Evolutionary conservation across 1,140 invertebrate genomes (phyloP), one percentile per base, ranked within the genome.

Genomic region (Tachypleus tridentatus): DNA sequence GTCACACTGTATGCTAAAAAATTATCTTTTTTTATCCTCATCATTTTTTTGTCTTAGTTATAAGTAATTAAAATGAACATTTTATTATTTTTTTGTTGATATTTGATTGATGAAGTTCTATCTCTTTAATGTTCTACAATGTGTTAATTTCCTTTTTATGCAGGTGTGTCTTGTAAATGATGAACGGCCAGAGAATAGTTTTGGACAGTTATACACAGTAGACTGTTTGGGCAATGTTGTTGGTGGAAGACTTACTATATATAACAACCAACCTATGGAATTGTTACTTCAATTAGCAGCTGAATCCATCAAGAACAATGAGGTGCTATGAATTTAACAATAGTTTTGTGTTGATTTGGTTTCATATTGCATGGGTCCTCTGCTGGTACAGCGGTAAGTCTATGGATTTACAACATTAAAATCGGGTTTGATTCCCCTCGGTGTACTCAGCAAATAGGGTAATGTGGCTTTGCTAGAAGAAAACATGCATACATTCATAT

Each of bases 241-340:
- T 10, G 88, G 85, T 49, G 91, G 89, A 0, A 76, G 83, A 5
- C 78, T 74, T 49, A 87, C 86, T 4, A 81, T 89, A 0, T 94
- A 94, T 76, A 93, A 93, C 70, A 95, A 95, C 78, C 90, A 93
- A 74, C 85, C 87, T 4, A 82, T 87, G 4, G 87, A 90, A 57
- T 74, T 85, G 3, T 77, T 94, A 1, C 83, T 91, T 72, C 82
- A 87, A 72, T 78, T 85, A 4, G 84, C 86, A 2, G 85, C 84
- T 8, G 84, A 87, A 65, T 89, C 87, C 52, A 87, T 95, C 57
- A 84, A 86, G 70, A 81, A 83, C 8, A 86, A 87, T 53, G 89
- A 93, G 71, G 73, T 73, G 60, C 57, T 62, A 62, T 58, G 10
- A 51, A 56, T 50, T 51, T 7, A 5, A 29, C 29, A 29, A 29